Evolutionary conservation across 2,888 invertebrate species (phyloP).

Genomic region (Rhamnusium bicolor): DNA sequence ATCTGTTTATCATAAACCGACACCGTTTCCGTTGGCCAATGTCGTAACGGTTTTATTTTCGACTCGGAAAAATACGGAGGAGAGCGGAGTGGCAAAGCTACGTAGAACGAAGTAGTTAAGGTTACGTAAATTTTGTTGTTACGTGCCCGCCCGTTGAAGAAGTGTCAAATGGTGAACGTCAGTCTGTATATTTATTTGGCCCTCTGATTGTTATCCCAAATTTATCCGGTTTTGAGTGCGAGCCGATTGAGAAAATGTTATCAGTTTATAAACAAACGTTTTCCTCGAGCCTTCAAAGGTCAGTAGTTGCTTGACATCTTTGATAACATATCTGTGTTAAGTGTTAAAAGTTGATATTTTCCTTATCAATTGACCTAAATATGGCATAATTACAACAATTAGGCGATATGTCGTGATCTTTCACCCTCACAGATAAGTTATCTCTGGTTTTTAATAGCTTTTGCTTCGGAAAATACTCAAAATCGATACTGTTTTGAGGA

Average conservation of each 20-base stretch:
- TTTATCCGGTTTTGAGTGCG: constrained; percentile 15
- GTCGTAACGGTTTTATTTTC: too few species aligned
- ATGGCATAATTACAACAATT: constrained; percentile 8
- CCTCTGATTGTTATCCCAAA: constrained; percentile 14
- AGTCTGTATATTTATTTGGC: constrained; percentile 41
- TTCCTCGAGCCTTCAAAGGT: constrained; percentile 64
- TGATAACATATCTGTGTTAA: constrained; percentile 26
- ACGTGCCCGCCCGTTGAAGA: constrained; percentile 26
- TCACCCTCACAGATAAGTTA: background rate
- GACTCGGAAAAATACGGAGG: background rate
- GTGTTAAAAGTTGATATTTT: background rate
- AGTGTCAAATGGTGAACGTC: constrained; percentile 54
- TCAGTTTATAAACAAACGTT: constrained; percentile 64
- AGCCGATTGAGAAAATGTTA: constrained; percentile 58
- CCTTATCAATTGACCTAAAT: background rate
- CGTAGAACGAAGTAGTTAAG: constrained; percentile 19
- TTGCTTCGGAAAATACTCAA: background rate
- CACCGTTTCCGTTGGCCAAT: background rate
- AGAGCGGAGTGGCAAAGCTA: background rate
- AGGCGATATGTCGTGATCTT: background rate
- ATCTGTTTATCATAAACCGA: background rate
- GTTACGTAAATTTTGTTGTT: constrained; percentile 34
- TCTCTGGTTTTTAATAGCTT: background rate
- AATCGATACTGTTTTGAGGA: background rate
- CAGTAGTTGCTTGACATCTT: constrained; percentile 56